Base-by-base conservation (phyloP, 1,140 invertebrate genomes). In the Orius insidiosus region DNA sequence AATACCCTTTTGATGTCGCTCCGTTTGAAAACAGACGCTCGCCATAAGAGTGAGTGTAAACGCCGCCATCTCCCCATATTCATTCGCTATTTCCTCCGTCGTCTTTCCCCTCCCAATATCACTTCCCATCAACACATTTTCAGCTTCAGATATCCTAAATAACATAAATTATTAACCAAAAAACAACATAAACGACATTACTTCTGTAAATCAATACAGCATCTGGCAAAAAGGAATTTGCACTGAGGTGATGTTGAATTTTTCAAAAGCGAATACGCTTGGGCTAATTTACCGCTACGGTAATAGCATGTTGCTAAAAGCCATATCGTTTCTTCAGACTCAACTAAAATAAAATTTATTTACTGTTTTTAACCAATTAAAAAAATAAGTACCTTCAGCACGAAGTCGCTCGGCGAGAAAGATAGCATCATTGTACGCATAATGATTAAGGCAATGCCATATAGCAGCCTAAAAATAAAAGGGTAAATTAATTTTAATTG, bases 361-460 rank as follows among this genome's bases (percentile, higher is more conserved):
- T 33, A n/a, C 32, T 33, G 32, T 33, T 33, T 7, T 33, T 33
- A 33, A 6, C 32, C 32, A 33, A 33, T 7, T 7, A 6, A 33
- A 33, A 33, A 33, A 33, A 33, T 33, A 46, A 50, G 71, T 74
- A 89, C 90, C 85, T 86, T 96, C 90, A 50, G 89, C 86, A 67
- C 82, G 85, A 50, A 97, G 71, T 63, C 90, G 72, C 68, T 98
- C 94, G 40, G 92, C 88, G 53, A 98, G 71, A 67, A 98, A 98
- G 62, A 89, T 85, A 59, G 94, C 94, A 76, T 97, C 92, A 57
- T 74, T 71, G 71, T 82, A 94, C 60, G 84, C 83, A 71, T 96
- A 96, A 67, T 96, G 85, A 66, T 97, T 94, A 55, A 98, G 76
- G 66, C 89, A 93, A 71, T 96, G 89, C 85, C 85, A 90, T 69